These are phyloP conservation scores for Incurvaria masculella DNA, from an alignment of 2,888 invertebrate species.

Conservation along the genomic window DNA sequence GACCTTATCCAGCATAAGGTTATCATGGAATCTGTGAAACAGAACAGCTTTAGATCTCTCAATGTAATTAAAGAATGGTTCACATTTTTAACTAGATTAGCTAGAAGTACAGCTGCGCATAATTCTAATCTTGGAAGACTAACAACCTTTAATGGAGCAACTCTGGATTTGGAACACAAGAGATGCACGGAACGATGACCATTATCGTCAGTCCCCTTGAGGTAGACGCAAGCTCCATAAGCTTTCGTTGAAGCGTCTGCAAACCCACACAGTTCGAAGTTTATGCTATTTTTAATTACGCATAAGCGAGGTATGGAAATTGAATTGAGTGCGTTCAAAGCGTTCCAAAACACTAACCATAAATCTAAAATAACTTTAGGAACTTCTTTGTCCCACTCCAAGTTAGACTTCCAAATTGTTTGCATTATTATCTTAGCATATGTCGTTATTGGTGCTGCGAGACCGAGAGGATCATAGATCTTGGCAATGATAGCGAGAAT, in stretches of 20 bases:
- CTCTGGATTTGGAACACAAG: conserved; percentile 17
- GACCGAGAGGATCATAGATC: conserved; percentile 18
- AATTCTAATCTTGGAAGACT: conserved; percentile 22
- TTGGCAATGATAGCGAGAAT: conserved; percentile 16
- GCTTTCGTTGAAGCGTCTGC: conserved; percentile 19
- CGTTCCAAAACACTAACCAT: conserved; percentile 14
- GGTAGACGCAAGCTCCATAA: conserved; percentile 21
- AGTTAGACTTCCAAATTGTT: conserved; percentile 14
- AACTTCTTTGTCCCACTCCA: conserved; percentile 19
- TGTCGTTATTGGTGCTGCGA: conserved; percentile 13
- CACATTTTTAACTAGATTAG: conserved; percentile 12
- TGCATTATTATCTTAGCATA: conserved; percentile 13
- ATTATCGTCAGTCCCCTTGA: conserved; percentile 10
- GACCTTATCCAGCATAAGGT: conserved; percentile 13
- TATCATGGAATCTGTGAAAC: conserved; percentile 18
- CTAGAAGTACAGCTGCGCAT: conserved; percentile 17
- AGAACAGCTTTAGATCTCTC: conserved; percentile 3
- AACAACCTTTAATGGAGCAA: conserved; percentile 18
- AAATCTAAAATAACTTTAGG: conserved; percentile 11
- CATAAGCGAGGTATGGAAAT: conserved; percentile 1
- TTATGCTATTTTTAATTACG: background rate
- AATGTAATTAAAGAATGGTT: conserved; percentile 8
- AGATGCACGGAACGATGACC: conserved; percentile 12
- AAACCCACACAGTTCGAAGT: conserved; percentile 11
- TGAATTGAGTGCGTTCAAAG: background rate